Evolutionary conservation across 2,888 invertebrate species (phyloP), one percentile per base, ranked within the genome.

Genomic region (Acanthosepion lycidas): DNA sequence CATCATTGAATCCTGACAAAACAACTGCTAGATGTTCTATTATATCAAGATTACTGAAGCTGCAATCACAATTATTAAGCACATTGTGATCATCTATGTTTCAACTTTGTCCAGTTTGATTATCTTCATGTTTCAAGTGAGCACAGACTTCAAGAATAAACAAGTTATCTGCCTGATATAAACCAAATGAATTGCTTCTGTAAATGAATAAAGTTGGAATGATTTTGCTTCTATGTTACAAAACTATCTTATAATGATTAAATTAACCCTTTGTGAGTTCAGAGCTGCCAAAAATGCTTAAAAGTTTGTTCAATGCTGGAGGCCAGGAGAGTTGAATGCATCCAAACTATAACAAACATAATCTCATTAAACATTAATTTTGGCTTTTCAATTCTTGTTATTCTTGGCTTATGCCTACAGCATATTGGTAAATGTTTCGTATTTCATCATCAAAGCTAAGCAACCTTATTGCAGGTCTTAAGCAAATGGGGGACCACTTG

Each of bases 161-260:
- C 59, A 23, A 59, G 59, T 59, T 59, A 59, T 59, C 59, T 59
- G 20, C 23, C 59, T 23, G 59, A 59, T 59, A 59, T 59, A 59
- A 78, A 78, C 78, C 33, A 33, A 78, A 78, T 18, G n/a, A 78
- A 78, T 78, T 78, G 78, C 78, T 78, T 78, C 15, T n/a, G n/a
- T 78, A 78, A 78, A 78, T 78, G 78, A n/a, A 78, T 78, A n/a
- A n/a, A 78, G 15, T 78, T n/a, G 78, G n/a, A 78, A 78, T n/a
- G n/a, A 18, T 20, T 78, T 78, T n/a, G 78, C n/a, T 9, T 9
- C 8, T 5, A 78, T n/a, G 78, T 78, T 78, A 78, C 9, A 78
- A 78, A 78, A 78, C 33, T 78, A 78, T 78, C 33, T 78, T 15
- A 78, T 78, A 78, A 78, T n/a, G n/a, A 78, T 78, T 78, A 15